Evolutionary conservation across 2,797 vertebrate species (phyloP).

Genomic region (Leptatherina wallacei): DNA sequence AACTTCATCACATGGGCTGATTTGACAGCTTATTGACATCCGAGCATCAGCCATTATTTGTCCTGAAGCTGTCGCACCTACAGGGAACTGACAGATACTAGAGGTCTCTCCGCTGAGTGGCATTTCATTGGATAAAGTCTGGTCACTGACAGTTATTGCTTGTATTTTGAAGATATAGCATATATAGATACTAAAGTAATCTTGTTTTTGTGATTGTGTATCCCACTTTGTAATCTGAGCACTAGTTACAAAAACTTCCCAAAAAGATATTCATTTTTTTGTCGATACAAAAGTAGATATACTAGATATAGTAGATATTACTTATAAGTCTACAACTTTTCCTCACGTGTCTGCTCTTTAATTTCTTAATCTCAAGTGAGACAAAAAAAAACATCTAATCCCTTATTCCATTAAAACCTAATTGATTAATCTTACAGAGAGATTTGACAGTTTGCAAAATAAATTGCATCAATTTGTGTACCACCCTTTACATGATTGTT

Average conservation of each 20-base stretch:
- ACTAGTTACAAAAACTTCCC: conserved; percentile 23
- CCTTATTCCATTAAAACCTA: too few relatives aligned
- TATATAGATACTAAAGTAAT: conserved; percentile 30
- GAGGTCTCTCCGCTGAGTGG: conserved; percentile 28
- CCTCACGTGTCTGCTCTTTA: background rate
- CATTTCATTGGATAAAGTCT: conserved; percentile 45
- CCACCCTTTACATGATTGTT: too few relatives aligned
- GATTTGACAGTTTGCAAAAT: background rate
- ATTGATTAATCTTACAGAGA: background rate
- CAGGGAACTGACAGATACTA: conserved; percentile 45
- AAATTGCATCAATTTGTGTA: too few relatives aligned
- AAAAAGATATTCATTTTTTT: background rate
- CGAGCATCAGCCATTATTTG: conserved; percentile 52
- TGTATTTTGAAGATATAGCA: conserved; percentile 19
- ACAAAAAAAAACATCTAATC: background rate
- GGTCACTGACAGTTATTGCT: conserved; percentile 31
- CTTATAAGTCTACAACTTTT: background rate
- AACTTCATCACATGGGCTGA: conserved; percentile 44
- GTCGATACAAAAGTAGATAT: background rate
- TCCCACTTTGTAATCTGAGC: conserved; percentile 8
- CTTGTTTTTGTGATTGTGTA: conserved; percentile 31
- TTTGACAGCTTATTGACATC: conserved; percentile 65
- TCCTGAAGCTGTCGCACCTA: conserved; percentile 52
- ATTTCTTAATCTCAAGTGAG: background rate
- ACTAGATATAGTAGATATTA: background rate